phyloP scores from a whole-genome alignment of 2,888 invertebrate species.

The Mellilla xanthometata region DNA sequence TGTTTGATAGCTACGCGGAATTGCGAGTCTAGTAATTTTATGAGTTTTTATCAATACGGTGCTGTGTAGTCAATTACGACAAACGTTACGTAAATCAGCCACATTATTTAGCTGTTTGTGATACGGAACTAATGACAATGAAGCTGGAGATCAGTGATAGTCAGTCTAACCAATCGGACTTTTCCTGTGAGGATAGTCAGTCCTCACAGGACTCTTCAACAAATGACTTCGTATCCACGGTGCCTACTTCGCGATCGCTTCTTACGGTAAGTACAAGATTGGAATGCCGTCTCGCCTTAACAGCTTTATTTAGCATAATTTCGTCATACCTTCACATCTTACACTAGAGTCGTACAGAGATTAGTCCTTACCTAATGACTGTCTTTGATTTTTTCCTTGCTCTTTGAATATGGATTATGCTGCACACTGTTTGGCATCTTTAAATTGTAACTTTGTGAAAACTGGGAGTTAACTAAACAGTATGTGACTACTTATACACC shows the following conservation, averaged over 20 bases:
- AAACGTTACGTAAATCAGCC: constrained; percentile 36
- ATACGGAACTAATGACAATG: constrained; percentile 74
- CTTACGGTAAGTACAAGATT: constrained; percentile 59
- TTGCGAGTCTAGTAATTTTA: constrained; percentile 36
- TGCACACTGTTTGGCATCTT: no score
- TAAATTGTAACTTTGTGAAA: no score
- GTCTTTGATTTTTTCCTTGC: no score
- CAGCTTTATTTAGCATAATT: no score
- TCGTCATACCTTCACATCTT: no score
- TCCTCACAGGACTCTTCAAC: constrained; percentile 82
- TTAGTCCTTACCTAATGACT: no score
- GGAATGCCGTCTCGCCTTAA: not conserved
- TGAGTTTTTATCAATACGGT: constrained; percentile 13
- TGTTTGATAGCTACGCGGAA: constrained; percentile 45
- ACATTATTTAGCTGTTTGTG: constrained; percentile 55
- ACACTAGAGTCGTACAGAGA: no score
- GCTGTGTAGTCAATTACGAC: constrained; percentile 32
- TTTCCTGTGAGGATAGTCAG: constrained; percentile 84
- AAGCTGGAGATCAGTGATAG: constrained; percentile 84
- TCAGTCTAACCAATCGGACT: constrained; percentile 83
- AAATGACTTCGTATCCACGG: constrained; percentile 68
- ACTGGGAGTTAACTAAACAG: no score
- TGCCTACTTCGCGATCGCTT: constrained; percentile 61
- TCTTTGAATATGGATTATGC: no score
- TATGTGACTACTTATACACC: no score